Evolutionary conservation across 92 coral and sea anemone genomes (phyloP).

Genomic region (Pocillopora meandrina): DNA sequence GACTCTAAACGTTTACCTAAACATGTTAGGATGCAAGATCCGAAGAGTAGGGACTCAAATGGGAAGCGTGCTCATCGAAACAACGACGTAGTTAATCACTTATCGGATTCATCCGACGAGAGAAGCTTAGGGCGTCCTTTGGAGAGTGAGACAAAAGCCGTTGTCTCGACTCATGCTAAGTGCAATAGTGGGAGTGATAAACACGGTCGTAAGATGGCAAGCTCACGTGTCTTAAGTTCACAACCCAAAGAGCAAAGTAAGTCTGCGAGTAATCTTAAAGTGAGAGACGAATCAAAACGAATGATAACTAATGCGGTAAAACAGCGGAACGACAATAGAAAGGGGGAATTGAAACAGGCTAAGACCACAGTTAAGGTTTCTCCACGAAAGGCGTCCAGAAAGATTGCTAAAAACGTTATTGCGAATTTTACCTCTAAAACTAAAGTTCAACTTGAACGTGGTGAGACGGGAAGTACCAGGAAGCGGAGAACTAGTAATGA

Average conservation of each 20-base stretch:
- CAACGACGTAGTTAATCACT: not conserved
- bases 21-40: not conserved
- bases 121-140: not conserved
- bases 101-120: not conserved
- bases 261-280: not conserved
- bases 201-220: not conserved
- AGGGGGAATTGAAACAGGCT: not conserved
- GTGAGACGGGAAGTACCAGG: not conserved
- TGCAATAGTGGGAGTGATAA: not conserved
- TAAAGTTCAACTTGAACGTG: not conserved
- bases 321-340: not conserved
- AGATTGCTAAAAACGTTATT: conserved; percentile 1
- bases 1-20: not conserved
- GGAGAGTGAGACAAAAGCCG: not conserved
- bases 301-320: not conserved
- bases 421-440: not conserved
- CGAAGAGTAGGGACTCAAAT: not conserved
- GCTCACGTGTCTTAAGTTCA: not conserved
- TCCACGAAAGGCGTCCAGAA: conserved; percentile 12
- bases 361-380: conserved; percentile 12
- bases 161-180: not conserved
- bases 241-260: not conserved
- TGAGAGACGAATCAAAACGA: not conserved
- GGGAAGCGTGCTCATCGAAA: not conserved
- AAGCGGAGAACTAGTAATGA: conserved; percentile 22